Conservation (phyloP, 2,113 vertebrate genomes). For the Pan troglodytes region NHGRI_mPanTro3-v2.1_pri NC_072410.2:92800001-92800500, state of each 20-base stretch:
- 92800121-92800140: not conserved
- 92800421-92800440: not conserved
- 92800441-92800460: not conserved
- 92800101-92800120: not conserved
- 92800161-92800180: not conserved
- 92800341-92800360: not conserved
- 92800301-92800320: not conserved
- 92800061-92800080: not conserved
- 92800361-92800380: not conserved
- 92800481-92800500: not conserved
- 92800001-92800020: not conserved
- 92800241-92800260: slow-evolving; percentile 7
- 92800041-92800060: not conserved
- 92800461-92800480: not conserved
- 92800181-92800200: not conserved
- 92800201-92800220: not conserved
- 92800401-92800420: not conserved
- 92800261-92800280: not conserved
- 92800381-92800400: not conserved
- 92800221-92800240: not conserved
- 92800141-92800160: not conserved
- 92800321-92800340: not conserved
- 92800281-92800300: not conserved
- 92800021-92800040: not conserved
- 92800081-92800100: no score